Conservation (phyloP, 2,888 invertebrate genomes). For the Lacanobia oleracea region DNA sequence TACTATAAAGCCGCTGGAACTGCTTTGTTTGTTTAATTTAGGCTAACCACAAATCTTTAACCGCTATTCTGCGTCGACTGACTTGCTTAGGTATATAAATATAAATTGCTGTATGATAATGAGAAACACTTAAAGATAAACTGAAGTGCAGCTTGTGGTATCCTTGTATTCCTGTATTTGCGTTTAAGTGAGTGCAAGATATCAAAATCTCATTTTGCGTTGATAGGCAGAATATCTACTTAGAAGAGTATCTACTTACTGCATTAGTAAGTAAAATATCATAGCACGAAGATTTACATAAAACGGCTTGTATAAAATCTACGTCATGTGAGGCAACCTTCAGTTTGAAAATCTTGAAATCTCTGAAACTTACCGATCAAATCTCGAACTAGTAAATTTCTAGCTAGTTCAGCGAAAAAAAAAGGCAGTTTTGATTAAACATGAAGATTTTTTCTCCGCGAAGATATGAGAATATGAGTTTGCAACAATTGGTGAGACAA, state of each 20-base stretch:
- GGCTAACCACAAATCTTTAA: conserved; percentile 52
- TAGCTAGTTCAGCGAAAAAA: neutral
- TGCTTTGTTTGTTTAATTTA: conserved; percentile 59
- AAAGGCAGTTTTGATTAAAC: neutral
- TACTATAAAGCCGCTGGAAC: conserved; percentile 41
- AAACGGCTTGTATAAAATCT: too few relatives aligned
- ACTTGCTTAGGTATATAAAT: conserved; percentile 23
- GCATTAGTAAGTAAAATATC: neutral
- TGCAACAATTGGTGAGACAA: conserved; percentile 11
- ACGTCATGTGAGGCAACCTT: too few relatives aligned
- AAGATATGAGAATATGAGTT: neutral
- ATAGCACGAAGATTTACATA: neutral
- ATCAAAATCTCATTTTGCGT: neutral
- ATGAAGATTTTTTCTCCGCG: too few relatives aligned
- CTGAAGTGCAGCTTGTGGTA: conserved; percentile 31
- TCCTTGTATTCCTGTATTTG: conserved; percentile 18
- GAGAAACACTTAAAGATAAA: conserved; percentile 25
- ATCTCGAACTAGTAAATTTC: neutral
- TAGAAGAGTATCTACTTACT: too few relatives aligned
- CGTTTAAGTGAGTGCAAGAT: neutral
- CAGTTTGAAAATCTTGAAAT: too few relatives aligned
- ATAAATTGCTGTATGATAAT: neutral
- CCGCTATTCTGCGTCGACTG: conserved; percentile 35
- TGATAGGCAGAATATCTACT: neutral
- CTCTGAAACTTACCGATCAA: neutral